Base-by-base conservation (phyloP, 2,113 vertebrate genomes). In the Eira barbara region DNA sequence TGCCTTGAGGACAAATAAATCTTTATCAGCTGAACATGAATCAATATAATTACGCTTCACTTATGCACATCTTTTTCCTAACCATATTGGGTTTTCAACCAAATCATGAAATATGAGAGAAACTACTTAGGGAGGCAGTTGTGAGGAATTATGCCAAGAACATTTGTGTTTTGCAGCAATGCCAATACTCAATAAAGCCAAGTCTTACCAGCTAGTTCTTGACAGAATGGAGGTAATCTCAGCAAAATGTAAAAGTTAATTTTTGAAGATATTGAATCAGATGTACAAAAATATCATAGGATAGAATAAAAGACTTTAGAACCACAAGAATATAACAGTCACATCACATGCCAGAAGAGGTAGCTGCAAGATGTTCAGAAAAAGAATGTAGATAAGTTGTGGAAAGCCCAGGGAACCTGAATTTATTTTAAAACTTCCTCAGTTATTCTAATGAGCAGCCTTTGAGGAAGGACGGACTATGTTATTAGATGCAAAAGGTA, bases 1-100 rank as follows among this genome's bases (percentile, higher is more conserved):
- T 98, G 98, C 97, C 98, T 98, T 47, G 31, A 98, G 97, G 97
- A 98, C 97, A 98, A 98, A 99, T 99, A 99, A 99, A 99, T 99
- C 98, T 98, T 98, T 99, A 98, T 97, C 97, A 98, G 95, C 95
- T 97, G 97, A 98, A 98, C 96, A 93, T 73, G 98, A 99, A 97
- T 99, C 98, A 98, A 98, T 99, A 97, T 98, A 98, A 98, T 99
- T 98, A 98, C 97, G 98, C 91, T 97, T 97, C 98, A 97, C 98
- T 98, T 97, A 98, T 98, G 97, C 96, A 97, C 88, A 95, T 98
- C 97, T 98, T 98, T 98, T 98, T 98, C 97, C 96, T 98, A 96
- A 97, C 95, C 84, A 67, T 92, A 86, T 93, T 98, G 97, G 84
- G 97, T 94, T 88, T 98, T 98, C 84, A 96, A 97, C 98, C 93